These are phyloP conservation scores for Oceanodroma tethys DNA, from an alignment of 2,113 vertebrate genomes.

Conservation along the genomic window DNA sequence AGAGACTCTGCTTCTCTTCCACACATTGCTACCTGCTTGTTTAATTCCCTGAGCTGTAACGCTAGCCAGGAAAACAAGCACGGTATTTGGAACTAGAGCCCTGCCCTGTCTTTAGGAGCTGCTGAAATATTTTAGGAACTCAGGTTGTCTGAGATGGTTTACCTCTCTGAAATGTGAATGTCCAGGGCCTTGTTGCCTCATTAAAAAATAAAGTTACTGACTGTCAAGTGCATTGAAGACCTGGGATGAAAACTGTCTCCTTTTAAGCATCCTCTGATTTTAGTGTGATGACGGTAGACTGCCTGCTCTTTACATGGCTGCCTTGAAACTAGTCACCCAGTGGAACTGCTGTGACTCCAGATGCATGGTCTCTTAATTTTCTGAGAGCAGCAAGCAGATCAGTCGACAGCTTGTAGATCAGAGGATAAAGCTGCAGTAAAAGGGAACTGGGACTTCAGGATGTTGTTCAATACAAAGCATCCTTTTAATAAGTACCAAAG, in stretches of 20 bases:
- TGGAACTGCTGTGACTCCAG: neutral
- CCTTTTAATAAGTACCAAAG: neutral
- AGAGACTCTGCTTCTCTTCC: neutral
- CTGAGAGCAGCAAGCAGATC: neutral
- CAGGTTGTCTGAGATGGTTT: neutral
- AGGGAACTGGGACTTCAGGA: neutral
- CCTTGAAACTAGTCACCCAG: neutral
- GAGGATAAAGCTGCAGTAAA: neutral
- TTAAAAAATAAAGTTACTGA: neutral
- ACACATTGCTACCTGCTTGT: neutral
- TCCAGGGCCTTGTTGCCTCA: neutral
- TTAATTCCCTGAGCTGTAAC: neutral
- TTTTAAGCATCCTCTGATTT: neutral
- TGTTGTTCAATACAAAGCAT: neutral
- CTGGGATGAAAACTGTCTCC: neutral
- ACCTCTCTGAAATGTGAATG: neutral
- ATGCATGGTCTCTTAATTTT: neutral
- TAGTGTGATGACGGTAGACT: neutral
- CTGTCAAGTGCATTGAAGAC: neutral
- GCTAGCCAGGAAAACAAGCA: neutral
- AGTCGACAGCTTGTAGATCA: neutral
- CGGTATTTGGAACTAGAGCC: neutral
- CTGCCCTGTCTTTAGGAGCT: neutral
- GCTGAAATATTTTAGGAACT: neutral
- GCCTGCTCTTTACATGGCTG: neutral